Conservation (phyloP, 2,113 vertebrate species). For the Oenanthe oenanthe region DNA sequence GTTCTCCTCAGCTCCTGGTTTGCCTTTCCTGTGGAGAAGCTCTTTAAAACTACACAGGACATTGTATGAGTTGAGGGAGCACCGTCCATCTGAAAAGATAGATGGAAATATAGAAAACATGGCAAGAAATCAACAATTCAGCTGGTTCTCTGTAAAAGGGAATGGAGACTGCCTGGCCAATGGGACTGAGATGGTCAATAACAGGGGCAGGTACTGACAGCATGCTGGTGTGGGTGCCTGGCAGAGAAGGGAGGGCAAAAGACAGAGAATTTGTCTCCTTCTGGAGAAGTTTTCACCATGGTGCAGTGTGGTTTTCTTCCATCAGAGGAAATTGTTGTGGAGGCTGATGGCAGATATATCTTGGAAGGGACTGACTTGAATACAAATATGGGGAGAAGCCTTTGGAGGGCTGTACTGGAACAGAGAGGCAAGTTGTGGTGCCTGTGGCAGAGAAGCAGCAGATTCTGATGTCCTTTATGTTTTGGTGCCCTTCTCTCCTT, state of each 20-base stretch:
- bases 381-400: neutral
- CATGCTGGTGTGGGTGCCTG: neutral
- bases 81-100: accelerated
- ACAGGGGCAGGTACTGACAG: neutral
- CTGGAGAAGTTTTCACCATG: neutral
- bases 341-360: neutral
- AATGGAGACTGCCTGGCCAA: neutral
- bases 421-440: neutral
- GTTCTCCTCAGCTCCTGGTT: neutral
- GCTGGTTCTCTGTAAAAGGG: neutral
- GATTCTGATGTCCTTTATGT: neutral
- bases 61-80: neutral
- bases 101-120: neutral
- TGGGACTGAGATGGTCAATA: neutral
- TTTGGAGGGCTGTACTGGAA: neutral
- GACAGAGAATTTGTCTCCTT: neutral
- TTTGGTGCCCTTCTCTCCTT: neutral
- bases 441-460: neutral
- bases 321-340: neutral
- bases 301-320: neutral
- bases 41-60: neutral
- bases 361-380: neutral
- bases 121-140: neutral
- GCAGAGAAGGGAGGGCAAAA: neutral
- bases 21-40: neutral